Evolutionary conservation across 2,113 vertebrate genomes (phyloP), one percentile per base, ranked within the genome.

Genomic region (Anser brachyrhynchus): DNA sequence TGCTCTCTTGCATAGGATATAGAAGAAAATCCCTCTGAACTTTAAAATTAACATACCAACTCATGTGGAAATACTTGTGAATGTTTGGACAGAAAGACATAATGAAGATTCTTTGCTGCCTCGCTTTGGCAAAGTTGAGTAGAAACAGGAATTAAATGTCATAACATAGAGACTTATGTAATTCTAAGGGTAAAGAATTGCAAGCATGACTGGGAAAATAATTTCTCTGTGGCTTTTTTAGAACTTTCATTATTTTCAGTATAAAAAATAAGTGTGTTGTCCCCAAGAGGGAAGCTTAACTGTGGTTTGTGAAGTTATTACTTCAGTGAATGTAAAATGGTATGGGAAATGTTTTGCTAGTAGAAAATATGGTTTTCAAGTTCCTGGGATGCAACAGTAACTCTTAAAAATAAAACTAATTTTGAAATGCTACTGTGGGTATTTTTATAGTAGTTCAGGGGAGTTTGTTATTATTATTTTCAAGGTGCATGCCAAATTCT

Each of bases 81-180:
- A 71, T 96, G 57, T 92, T 49, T 87, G 82, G 92, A 84, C 39
- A 87, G 64, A 91, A 64, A 73, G 75, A 81, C 85, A 62, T 82
- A 92, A 93, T 64, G 96, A 95, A 88, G 83, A 87, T 84, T 93
- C 62, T 97, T 93, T 43, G 59, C 65, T 93, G 93, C 86, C 51
- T 96, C 74, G 91, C 76, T 85, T 95, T 97, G 95, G 80, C 86
- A 97, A 94, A 95, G 87, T 41, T 65, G 89, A 97, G 75, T 73
- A 21, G 90, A 97, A 97, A 92, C 95, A 96, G 89, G 93, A 97
- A 94, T 97, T 97, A 94, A 89, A 95, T 97, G 91, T 96, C 94
- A 96, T 90, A 93, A 96, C 92, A 90, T 84, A 84, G 96, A 98
- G 91, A 94, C 89, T 91, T 96, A 95, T 46, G 73, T 86, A 97